phyloP scores from a whole-genome alignment of 2,797 vertebrate species.

The Anas georgica region DNA sequence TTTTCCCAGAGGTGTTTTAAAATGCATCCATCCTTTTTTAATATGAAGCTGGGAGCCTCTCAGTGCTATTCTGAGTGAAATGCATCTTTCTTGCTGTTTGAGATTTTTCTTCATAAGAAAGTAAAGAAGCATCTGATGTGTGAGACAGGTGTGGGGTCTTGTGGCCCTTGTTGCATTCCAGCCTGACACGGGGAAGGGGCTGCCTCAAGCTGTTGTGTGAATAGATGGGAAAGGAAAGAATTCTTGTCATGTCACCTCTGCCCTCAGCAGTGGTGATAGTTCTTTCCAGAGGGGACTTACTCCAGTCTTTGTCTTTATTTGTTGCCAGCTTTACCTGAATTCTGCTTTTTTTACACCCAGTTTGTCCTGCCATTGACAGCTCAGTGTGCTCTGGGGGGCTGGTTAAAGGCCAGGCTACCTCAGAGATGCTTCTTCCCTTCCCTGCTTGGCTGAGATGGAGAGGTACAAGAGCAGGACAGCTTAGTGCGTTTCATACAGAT shows the following conservation, averaged over 20 bases:
- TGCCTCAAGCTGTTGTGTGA: neutral
- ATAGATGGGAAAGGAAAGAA: neutral
- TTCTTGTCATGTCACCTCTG: neutral
- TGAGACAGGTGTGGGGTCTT: neutral
- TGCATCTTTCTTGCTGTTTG: neutral
- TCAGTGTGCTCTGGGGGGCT: neutral
- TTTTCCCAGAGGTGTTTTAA: constrained; percentile 24
- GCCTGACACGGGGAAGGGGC: neutral
- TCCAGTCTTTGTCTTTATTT: neutral
- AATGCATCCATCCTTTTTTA: neutral
- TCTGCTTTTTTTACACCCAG: neutral
- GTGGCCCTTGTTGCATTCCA: neutral
- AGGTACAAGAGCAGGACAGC: neutral
- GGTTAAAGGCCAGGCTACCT: neutral
- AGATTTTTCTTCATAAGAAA: neutral
- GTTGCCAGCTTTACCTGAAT: neutral
- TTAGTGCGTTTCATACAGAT: rapidly evolving
- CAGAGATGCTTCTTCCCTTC: neutral
- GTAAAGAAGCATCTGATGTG: neutral
- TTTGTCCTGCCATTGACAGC: rapidly evolving
- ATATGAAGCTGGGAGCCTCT: neutral
- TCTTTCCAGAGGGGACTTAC: neutral
- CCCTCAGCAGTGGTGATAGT: rapidly evolving
- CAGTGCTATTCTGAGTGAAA: neutral
- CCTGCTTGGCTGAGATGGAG: rapidly evolving